phyloP scores from a whole-genome alignment of 1,140 invertebrate species.

The Brachionus paranguensis region DNA sequence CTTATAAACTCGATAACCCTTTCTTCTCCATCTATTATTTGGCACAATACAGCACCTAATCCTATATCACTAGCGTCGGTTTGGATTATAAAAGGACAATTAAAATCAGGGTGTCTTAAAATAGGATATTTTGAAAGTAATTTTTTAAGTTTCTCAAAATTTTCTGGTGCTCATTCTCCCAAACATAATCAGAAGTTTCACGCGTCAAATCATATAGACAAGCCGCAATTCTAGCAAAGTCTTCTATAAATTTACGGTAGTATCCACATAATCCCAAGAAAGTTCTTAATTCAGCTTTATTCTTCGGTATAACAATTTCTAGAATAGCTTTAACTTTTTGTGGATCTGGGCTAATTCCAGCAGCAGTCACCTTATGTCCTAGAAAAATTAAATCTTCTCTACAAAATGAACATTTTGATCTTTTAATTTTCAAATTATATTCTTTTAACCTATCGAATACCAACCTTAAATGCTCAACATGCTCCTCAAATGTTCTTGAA shows the following conservation, averaged over 20 bases:
- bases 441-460: not conserved
- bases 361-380: constrained; percentile 45
- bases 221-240: constrained; percentile 43
- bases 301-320: not conserved
- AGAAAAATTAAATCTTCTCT: constrained; percentile 48
- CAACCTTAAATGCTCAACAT: not conserved
- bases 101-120: constrained; percentile 11
- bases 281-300: not conserved
- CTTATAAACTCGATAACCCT: constrained; percentile 20
- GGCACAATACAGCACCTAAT: constrained; percentile 42
- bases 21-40: constrained; percentile 11
- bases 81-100: constrained; percentile 38
- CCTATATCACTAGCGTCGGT: constrained; percentile 38
- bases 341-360: constrained; percentile 21
- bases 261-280: no score
- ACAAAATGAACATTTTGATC: no score
- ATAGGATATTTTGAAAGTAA: not conserved
- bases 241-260: constrained; percentile 44
- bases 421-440: constrained; percentile 46
- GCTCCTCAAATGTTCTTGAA: no score
- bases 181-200: not conserved
- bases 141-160: not conserved
- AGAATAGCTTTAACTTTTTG: no score
- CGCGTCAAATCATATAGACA: not conserved
- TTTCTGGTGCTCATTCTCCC: not conserved